These are phyloP conservation scores for Lagocephalus sceleratus DNA, from an alignment of 2,797 vertebrate species.

Conservation along the genomic window DNA sequence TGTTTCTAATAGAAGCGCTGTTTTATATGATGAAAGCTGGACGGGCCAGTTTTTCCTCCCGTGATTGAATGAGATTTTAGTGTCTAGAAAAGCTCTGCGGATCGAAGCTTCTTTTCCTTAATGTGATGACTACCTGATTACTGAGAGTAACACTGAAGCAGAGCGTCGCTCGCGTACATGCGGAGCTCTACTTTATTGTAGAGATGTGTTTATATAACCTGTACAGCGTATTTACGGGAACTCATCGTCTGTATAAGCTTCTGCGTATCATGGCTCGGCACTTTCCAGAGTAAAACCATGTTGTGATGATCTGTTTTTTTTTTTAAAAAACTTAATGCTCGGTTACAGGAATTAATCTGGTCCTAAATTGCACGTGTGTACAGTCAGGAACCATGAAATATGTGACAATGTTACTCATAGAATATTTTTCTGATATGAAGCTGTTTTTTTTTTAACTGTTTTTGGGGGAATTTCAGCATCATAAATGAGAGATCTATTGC, in stretches of 20 bases:
- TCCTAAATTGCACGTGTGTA: conserved; percentile 15
- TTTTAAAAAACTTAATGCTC: conserved; percentile 20
- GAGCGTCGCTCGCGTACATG: conserved; percentile 23
- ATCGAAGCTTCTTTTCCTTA: conserved; percentile 30
- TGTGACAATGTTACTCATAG: conserved; percentile 19
- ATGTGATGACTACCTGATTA: conserved; percentile 2
- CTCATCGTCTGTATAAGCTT: conserved; percentile 25
- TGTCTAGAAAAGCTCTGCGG: too few relatives aligned
- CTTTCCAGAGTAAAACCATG: conserved; percentile 54
- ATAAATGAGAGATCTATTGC: neutral
- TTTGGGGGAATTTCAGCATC: neutral
- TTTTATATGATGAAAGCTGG: conserved; percentile 32
- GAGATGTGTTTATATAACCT: conserved; percentile 52
- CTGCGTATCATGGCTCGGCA: conserved; percentile 37
- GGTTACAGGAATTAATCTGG: conserved; percentile 12
- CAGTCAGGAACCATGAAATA: conserved; percentile 9
- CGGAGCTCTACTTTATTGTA: conserved; percentile 30
- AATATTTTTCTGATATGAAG: conserved; percentile 24
- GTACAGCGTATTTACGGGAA: conserved; percentile 44
- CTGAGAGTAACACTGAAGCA: conserved; percentile 27
- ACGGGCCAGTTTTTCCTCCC: too few relatives aligned
- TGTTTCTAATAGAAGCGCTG: conserved; percentile 68
- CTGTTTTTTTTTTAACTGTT: conserved; percentile 3
- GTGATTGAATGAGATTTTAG: too few relatives aligned
- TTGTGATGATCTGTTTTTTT: conserved; percentile 4